Percentiles rank a stretch among this genome's conserved stretches.
Evolutionary conservation across 2,113 vertebrate genomes (phyloP).

Genomic region (Lipophrys pholis): DNA sequence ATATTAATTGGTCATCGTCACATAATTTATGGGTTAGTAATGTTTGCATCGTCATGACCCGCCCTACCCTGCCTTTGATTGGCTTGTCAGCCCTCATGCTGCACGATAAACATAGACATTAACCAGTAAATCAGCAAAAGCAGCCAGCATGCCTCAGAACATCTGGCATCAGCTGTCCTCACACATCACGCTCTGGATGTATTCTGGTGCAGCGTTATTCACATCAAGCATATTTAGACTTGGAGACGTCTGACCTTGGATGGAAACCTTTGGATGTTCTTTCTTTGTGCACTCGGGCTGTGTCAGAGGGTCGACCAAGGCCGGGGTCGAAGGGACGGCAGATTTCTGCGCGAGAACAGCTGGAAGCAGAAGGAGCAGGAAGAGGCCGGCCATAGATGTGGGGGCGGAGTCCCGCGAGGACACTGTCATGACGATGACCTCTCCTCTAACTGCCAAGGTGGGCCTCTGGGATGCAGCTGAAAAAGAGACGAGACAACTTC

Average conservation of each 20-base stretch:
- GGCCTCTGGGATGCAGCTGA: conserved; percentile 86
- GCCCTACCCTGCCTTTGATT: too few relatives aligned
- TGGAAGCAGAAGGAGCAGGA: conserved; percentile 82
- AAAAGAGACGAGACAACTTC: conserved; percentile 42
- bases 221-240: too few relatives aligned
- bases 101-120: too few relatives aligned
- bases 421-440: conserved; percentile 89
- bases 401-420: conserved; percentile 83
- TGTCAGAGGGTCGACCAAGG: conserved; percentile 65
- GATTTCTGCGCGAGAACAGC: conserved; percentile 82
- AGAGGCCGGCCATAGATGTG: conserved; percentile 84
- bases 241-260: conserved; percentile 88
- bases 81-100: too few relatives aligned
- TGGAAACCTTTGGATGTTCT: conserved; percentile 92
- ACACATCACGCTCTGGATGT: too few relatives aligned
- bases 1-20: too few relatives aligned
- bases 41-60: too few relatives aligned
- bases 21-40: too few relatives aligned
- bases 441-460: conserved; percentile 86
- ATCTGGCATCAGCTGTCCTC: too few relatives aligned
- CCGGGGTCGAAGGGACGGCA: conserved; percentile 61
- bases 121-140: too few relatives aligned
- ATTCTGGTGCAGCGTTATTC: too few relatives aligned
- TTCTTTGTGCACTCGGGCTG: conserved; percentile 86
- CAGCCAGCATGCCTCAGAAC: too few relatives aligned